Base-by-base conservation (phyloP, 2,113 vertebrate species). In the Dipodomys merriami region DNA sequence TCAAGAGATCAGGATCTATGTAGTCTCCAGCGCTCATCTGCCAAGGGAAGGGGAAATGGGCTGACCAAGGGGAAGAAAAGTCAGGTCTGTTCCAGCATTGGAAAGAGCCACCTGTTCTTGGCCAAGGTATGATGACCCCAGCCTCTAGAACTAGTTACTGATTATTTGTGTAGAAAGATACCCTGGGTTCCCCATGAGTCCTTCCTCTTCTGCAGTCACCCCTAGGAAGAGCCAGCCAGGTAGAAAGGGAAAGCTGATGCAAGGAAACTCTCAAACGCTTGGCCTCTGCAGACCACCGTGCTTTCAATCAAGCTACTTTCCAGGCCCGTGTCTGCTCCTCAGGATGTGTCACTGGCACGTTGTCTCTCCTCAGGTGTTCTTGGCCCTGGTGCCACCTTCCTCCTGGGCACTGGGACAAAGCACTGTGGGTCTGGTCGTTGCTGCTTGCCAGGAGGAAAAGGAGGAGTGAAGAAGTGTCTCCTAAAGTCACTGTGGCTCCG, bases 181-280 rank as follows among this genome's bases (percentile, higher is more conserved):
- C 71, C 5, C 0, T 53, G 69, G 46, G 33, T 77, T 88, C 68
- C n/a, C 30, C 4, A 1, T 0, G 35, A 83, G 57, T 78, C 35
- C 71, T 64, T 86, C 53, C 46, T 82, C 72, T 92, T 67, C n/a
- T 68, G 60, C 86, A 79, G 11, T 27, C 74, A 79, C 68, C 87
- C 74, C 57, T 64, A 84, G 90, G 68, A 91, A 83, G 78, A 81
- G 39, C 39, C 77, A 83, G 67, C 68, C 67, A 93, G 80, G 77
- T 93, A 94, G 13, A 80, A 80, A 88, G 19, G 76, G 79, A 78
- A 68, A 33, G 79, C 96, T 91, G 89, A 89, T 85, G 95, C 88
- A 91, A 88, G 80, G 83, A 92, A 92, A 57, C 44, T 77, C 68
- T 91, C 67, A 82, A 91, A 87, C 87, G 81, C 94, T 81, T 77